These are phyloP conservation scores for Petrolisthes cinctipes DNA, from an alignment of 2,888 invertebrate species.

Conservation along the genomic window DNA sequence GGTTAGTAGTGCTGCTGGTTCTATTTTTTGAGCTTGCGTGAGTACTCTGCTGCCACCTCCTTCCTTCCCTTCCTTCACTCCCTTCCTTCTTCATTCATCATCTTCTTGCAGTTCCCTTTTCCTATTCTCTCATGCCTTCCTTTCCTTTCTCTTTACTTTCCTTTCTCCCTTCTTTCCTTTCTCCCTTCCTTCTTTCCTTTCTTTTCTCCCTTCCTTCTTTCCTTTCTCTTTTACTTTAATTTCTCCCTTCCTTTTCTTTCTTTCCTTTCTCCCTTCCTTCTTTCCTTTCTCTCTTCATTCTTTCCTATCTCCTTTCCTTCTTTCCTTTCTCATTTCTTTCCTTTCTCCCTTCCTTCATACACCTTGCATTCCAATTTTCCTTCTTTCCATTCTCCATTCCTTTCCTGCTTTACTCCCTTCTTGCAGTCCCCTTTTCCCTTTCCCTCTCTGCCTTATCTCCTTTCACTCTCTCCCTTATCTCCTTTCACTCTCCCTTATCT, in stretches of 20 bases:
- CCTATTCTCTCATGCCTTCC: background rate
- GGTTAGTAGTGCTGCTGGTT: too few relatives aligned
- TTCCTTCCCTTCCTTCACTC: background rate
- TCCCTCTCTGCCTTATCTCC: background rate
- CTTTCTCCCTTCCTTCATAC: background rate
- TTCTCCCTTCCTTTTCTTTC: background rate
- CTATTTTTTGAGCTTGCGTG: too few relatives aligned
- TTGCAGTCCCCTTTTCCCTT: background rate
- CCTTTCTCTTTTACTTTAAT: too few relatives aligned
- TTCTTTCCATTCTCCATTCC: background rate
- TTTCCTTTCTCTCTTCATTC: background rate
- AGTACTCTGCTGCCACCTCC: background rate
- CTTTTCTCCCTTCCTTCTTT: background rate
- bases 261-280: background rate
- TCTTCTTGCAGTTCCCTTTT: background rate
- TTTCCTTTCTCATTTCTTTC: background rate
- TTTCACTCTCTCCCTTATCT: too few relatives aligned
- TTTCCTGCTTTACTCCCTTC: background rate
- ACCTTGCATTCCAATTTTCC: background rate
- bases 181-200: background rate
- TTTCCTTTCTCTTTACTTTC: background rate
- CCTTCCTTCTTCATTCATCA: background rate
- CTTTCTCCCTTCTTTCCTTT: background rate
- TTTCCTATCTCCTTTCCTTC: background rate
- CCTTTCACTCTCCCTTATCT: too few relatives aligned